Base-by-base conservation (phyloP, 2,113 vertebrate genomes). In the Petroica traversi region DNA sequence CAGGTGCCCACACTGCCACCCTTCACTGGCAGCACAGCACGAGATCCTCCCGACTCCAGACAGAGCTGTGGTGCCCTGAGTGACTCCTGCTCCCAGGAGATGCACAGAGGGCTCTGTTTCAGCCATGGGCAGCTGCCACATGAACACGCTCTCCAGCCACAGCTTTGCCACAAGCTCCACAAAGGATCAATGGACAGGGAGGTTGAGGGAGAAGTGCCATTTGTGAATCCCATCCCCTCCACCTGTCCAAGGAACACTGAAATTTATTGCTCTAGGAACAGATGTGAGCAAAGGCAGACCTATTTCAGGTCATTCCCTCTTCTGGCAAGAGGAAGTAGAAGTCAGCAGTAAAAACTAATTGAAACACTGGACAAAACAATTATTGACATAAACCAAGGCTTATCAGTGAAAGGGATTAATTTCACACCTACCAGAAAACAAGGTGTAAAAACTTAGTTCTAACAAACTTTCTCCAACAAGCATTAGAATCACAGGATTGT, bases 11-110 rank as follows among this genome's bases (percentile, higher is more conserved):
- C 69, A 16, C 34, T 68, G 79, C 64, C 61, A 36, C 43, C 43
- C 62, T n/a, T 52, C 78, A 40, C n/a, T 41, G 34, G n/a, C 71
- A 67, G 40, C 81, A n/a, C 54, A 63, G 57, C 25, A 51, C 0
- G 1, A 84, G 61, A 23, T 22, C 24, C 57, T 33, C 45, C 61
- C 0, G 0, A 14, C 33, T 41, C 28, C 4, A 2, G 59, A 8
- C 40, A 28, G 11, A 43, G 68, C 46, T 55, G 19, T 0, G 3
- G 20, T 57, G 69, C 38, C 66, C 59, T 26, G 31, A 52, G 46
- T 14, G 74, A 57, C 74, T 92, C 62, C 28, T 0, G 33, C 58
- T 85, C 71, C 67, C 6, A 1, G 22, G 88, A 48, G 66, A 48
- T 14, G 55, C 5, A 5, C 59, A 18, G 33, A 33, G 23, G 38